Conservation (phyloP, 2,113 vertebrate species). For the Parotia lawesii region DNA sequence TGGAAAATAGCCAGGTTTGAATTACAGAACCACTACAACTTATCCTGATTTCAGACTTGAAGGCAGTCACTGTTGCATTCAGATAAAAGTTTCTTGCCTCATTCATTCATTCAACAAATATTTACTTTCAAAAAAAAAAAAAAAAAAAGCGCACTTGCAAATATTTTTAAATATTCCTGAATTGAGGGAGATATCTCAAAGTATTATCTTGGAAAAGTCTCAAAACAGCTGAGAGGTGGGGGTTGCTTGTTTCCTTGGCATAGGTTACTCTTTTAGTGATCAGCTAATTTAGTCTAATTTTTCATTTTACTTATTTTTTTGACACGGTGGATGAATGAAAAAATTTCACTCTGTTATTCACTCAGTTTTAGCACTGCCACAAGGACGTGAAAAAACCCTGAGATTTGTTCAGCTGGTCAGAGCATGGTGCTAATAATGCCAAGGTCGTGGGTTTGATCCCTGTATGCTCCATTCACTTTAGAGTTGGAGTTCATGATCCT, state of each 20-base stretch:
- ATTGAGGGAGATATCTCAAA: not conserved
- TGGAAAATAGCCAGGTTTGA: not conserved
- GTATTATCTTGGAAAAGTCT: not conserved
- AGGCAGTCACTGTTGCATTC: not conserved
- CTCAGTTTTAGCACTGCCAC: not conserved
- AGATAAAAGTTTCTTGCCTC: not conserved
- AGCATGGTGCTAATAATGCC: not conserved
- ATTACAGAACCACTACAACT: not conserved
- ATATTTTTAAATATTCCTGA: not conserved
- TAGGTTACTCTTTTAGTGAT: not conserved
- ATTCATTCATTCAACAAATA: not conserved
- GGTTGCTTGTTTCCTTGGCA: not conserved
- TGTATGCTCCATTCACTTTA: not conserved
- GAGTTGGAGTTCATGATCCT: not conserved
- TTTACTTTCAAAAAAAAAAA: not conserved
- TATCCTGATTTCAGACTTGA: not conserved
- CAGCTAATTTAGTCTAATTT: not conserved
- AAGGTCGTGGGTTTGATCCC: not conserved
- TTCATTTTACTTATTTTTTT: not conserved
- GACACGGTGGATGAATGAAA: not conserved
- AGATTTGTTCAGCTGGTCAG: not conserved
- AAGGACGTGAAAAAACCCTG: rapidly evolving
- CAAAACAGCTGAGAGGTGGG: not conserved
- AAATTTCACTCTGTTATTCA: not conserved
- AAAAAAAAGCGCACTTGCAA: not conserved